phyloP scores from a whole-genome alignment of 2,113 vertebrate genomes.

The Spheniscus mendiculus region DNA sequence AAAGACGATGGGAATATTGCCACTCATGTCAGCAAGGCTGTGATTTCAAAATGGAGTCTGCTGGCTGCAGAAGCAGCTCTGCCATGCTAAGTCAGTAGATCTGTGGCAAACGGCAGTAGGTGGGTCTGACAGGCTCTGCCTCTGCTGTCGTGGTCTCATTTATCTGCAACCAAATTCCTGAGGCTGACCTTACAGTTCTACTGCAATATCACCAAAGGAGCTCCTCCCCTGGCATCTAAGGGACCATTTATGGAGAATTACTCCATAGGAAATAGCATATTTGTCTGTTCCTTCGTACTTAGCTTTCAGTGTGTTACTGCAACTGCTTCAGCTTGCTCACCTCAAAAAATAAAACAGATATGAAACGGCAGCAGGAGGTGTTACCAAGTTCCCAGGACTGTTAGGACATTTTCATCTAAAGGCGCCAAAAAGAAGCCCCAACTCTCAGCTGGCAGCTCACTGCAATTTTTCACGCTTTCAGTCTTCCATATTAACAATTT shows the following conservation, averaged over 20 bases:
- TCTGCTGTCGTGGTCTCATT: not conserved
- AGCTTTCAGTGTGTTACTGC: not conserved
- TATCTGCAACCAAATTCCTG: not conserved
- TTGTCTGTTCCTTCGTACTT: not conserved
- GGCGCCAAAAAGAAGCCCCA: not conserved
- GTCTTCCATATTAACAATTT: not conserved
- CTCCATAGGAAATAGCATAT: accelerated
- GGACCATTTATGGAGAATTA: not conserved
- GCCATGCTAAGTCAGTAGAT: not conserved
- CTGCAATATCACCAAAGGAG: not conserved
- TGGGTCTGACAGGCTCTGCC: not conserved
- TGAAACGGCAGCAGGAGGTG: not conserved
- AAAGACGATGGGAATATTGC: not conserved
- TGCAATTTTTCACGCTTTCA: not conserved
- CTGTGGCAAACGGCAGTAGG: not conserved
- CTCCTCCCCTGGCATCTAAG: not conserved
- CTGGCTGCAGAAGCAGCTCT: not conserved
- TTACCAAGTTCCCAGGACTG: not conserved
- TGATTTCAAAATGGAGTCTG: not conserved
- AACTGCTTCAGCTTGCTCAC: not conserved
- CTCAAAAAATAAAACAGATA: not conserved
- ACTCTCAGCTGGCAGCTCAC: not conserved
- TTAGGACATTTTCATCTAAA: not conserved
- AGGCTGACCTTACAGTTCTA: not conserved
- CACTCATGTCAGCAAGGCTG: accelerated